phyloP scores from a whole-genome alignment of 2,888 invertebrate genomes.

The Hirudinaria manillensis region DNA sequence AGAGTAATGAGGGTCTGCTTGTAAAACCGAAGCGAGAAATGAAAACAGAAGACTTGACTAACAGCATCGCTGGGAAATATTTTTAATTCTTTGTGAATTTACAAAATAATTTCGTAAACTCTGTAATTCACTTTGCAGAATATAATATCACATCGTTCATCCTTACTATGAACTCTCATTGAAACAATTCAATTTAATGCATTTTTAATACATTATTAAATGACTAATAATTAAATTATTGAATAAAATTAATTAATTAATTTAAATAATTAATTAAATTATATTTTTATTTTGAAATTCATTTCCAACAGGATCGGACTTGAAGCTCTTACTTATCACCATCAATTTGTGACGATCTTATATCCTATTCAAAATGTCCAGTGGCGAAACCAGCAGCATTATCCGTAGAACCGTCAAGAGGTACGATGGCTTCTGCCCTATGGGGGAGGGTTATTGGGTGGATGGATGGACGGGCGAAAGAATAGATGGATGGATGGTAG shows the following conservation, averaged over 20 bases:
- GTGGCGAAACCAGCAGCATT: constrained; percentile 31
- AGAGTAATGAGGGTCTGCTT: too few species aligned
- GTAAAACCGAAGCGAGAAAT: too few species aligned
- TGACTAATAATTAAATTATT: too few species aligned
- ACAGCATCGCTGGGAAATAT: too few species aligned
- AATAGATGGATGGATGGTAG: background rate
- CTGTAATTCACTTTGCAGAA: too few species aligned
- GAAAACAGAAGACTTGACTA: too few species aligned
- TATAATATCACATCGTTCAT: too few species aligned
- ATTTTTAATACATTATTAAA: too few species aligned
- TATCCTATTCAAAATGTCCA: constrained; percentile 18
- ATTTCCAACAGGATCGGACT: constrained; percentile 9
- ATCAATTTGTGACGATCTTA: constrained; percentile 4
- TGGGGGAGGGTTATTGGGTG: background rate
- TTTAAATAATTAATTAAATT: background rate
- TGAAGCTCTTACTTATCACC: background rate
- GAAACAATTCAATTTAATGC: too few species aligned
- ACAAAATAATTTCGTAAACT: too few species aligned
- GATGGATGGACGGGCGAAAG: background rate
- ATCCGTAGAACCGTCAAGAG: constrained; percentile 31
- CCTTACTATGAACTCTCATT: too few species aligned
- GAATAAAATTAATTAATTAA: background rate
- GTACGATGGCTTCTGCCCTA: background rate
- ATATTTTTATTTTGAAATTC: background rate
- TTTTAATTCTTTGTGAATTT: too few species aligned